Base-by-base conservation (phyloP, 2,888 invertebrate species). In the Zygogramma bicolorata region DNA sequence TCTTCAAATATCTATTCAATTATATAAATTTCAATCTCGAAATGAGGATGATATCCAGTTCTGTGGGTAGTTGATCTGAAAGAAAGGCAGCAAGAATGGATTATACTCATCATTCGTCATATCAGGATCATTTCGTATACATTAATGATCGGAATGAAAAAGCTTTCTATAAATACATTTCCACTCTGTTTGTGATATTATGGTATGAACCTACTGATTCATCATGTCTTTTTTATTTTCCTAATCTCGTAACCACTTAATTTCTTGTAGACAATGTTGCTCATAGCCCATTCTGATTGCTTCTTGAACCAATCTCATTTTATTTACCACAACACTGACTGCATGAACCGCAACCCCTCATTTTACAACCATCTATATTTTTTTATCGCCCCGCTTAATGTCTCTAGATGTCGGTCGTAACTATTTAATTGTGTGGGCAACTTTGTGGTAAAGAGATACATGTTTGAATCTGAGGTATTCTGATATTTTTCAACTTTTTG, bases 321-420 rank as follows among this genome's bases (percentile, higher is more conserved):
- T 29, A 7, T 15, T 27, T 25, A 29, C 27, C 29, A 29, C 29
- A n/a, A 15, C n/a, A 27, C 20, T 57, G 57, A 25, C 5, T 27
- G 6, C 20, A 57, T 27, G 29, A 1, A 15, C 31, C 15, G 31
- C 58, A 7, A 15, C 58, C 29, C 27, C n/a, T 40, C 22, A 61
- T 40, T 61, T 61, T 40, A 61, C 40, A 13, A 20, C 60, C 34
- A 22, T 42, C 40, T 27, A 62, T 62, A 8, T 29, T 42, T 61
- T n/a, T 61, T 61, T 61, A 62, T 42, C n/a, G 42, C 62, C n/a
- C 42, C 18, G 10, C 42, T 27, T 42, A n/a, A 27, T 62, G 25
- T 42, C 25, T 27, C n/a, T 25, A 20, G 62, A 62, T 20, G 20
- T 15, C 62, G 10, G 42, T 25, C 40, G 22, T 62, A 25, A 62